Evolutionary conservation across 2,888 invertebrate genomes (phyloP), one percentile per base, ranked within the genome.

Genomic region (Gari tellinella): DNA sequence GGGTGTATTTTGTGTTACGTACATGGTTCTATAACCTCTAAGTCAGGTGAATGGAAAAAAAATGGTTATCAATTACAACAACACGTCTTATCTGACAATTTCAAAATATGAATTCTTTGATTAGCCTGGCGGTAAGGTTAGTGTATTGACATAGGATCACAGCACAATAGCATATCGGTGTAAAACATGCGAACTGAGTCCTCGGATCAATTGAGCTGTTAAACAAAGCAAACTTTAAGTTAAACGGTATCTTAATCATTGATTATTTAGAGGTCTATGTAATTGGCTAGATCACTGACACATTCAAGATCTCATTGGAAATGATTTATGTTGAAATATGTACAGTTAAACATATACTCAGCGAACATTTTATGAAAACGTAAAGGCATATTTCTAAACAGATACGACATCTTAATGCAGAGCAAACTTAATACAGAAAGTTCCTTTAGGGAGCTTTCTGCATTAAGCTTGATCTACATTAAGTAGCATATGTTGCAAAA

Each of bases 61-160:
- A 53, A 52, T 45, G 52, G 37, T 10, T 49, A 19, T 49, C 31
- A 51, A 62, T 76, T 72, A 53, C 70, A 49, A 61, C 55, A 45
- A 53, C 51, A 25, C 14, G 52, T 60, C 60, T 72, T 55, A 76
- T 76, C 76, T 58, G 70, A 64, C 66, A 64, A 60, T 49, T 61
- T 46, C 55, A 67, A 43, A 56, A 65, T 68, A 51, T 38, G n/a
- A 40, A 19, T 48, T 40, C 78, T 78, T 78, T 78, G 78, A 78
- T 72, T 78, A 72, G 37, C 63, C 70, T 72, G 53, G 65, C 70
- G 73, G 61, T 41, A 67, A 72, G 57, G 48, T 38, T 60, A 57
- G 37, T 61, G 56, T 68, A 70, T 74, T 78, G 74, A 78, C 73
- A 78, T 40, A 45, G 51, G 70, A 76, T 67, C 76, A 61, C 7